A percentile compares a stretch with the other conserved stretches of the same genome.
Evolutionary conservation across 2,888 invertebrate species (phyloP).

Genomic region (Stenoptilia bipunctidactyla): DNA sequence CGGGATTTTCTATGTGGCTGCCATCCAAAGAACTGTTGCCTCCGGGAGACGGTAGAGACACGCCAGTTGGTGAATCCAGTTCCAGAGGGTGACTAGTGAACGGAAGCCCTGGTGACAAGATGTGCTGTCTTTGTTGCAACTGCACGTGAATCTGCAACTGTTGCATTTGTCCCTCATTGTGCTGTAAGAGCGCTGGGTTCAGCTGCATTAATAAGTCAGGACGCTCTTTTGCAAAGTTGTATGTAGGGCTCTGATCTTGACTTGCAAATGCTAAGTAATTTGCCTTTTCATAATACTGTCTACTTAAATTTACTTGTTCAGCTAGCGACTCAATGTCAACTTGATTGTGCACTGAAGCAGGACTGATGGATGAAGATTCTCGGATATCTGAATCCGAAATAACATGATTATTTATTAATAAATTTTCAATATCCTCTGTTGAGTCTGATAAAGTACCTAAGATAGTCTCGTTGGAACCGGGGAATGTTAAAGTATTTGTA

Average conservation of each 20-base stretch:
- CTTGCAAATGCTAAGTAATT: constrained; percentile 58
- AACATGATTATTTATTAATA: constrained; percentile 77
- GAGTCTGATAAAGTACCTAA: constrained; percentile 85
- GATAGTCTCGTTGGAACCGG: constrained; percentile 82
- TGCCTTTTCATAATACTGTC: constrained; percentile 66
- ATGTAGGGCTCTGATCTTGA: constrained; percentile 67
- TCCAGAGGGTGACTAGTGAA: constrained; percentile 78
- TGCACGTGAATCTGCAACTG: constrained; percentile 80
- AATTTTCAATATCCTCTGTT: constrained; percentile 81
- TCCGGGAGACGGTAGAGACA: constrained; percentile 86
- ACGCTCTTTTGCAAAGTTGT: constrained; percentile 74
- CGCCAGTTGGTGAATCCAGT: constrained; percentile 79
- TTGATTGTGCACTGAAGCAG: constrained; percentile 74
- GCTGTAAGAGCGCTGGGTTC: constrained; percentile 65
- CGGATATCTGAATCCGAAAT: constrained; percentile 76
- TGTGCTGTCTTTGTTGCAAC: constrained; percentile 75
- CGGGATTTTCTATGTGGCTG: constrained; percentile 68
- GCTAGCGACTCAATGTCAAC: constrained; percentile 82
- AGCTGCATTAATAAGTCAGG: constrained; percentile 72
- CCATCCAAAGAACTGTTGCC: constrained; percentile 80
- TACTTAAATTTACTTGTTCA: constrained; percentile 78
- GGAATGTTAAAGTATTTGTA: constrained; percentile 84
- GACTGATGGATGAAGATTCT: constrained; percentile 79
- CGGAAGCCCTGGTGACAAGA: constrained; percentile 71
- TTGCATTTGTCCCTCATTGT: constrained; percentile 73